Conservation (phyloP, 2,797 vertebrate genomes). For the Numenius phaeopus region DNA sequence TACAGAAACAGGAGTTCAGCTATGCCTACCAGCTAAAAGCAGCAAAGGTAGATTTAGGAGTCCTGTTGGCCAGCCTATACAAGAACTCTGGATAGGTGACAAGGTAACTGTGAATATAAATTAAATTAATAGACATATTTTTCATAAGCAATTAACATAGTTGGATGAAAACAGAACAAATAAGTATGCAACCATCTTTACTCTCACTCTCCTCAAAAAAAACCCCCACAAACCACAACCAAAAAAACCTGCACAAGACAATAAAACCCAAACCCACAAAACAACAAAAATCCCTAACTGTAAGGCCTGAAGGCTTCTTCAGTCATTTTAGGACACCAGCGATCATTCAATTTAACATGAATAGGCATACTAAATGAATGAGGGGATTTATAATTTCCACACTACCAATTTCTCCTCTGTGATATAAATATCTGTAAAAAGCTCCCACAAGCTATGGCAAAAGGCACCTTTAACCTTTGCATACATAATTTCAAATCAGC, state of each 20-base stretch:
- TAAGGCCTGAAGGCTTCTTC: neutral
- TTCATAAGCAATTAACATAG: neutral
- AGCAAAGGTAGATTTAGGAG: neutral
- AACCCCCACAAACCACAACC: neutral
- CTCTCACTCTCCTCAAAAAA: neutral
- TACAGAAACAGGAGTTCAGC: neutral
- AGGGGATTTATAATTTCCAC: neutral
- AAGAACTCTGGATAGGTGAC: neutral
- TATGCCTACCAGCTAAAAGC: neutral
- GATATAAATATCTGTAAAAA: neutral
- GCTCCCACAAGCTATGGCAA: neutral
- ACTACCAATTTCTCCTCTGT: neutral
- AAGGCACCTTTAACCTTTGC: conserved; percentile 30
- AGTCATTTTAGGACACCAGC: neutral
- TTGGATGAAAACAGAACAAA: neutral
- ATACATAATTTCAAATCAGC: conserved; percentile 33
- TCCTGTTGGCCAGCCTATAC: neutral
- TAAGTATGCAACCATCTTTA: neutral
- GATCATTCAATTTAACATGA: neutral
- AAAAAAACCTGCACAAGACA: too few species aligned
- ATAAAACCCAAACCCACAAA: neutral
- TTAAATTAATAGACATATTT: neutral
- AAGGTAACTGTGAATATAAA: neutral
- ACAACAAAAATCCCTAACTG: accelerated
- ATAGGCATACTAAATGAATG: neutral